Base-by-base conservation (phyloP, 64 coral and sea anemone genomes). In the Montipora foliosa region DNA sequence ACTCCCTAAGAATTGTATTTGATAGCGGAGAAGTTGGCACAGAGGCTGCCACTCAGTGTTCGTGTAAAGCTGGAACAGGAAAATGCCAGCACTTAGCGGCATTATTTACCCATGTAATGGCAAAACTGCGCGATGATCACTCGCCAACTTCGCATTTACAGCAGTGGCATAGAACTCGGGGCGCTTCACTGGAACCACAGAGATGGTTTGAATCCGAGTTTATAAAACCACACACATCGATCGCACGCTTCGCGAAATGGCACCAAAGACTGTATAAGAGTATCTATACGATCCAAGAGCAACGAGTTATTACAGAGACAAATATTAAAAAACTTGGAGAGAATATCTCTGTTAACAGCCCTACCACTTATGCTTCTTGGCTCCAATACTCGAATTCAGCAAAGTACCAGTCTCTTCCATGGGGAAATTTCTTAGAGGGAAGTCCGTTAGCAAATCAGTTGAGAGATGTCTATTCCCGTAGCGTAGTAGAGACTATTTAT, bases 1-100 rank as follows among this genome's bases (percentile, higher is more conserved):
- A 57, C 16, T 52, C n/a, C 14, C 50, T 57, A 80, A 57, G 49
- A 50, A 24, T 80, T 80, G 78, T 80, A 52, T 57, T 57, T 80
- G 78, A 60, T 73, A 21, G 19, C 69, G 19, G 7, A 24, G 69
- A 73, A 19, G 69, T 8, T 21, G 3, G 79, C 16, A 59, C 13
- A 6, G 79, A 81, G 58, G 53, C 29, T 37, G 29, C 15, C 53
- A 81, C 79, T 81, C 79, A 81, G n/a, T 61, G 79, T 61, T 81
- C 53, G 29, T 61, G 79, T 81, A 81, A 81, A 81, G 79, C 79
- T 61, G 53, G 79, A 60, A 60, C 79, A 59, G 47, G 76, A 13
- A 78, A 78, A 78, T 78, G 47, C 47, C 46, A 78, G 46, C 4
- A 78, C 48, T 51, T 78, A 78, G 45, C 76, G 14, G 46, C 46